phyloP scores from a whole-genome alignment of 2,797 vertebrate genomes.

The Coregonus ussuriensis region DNA sequence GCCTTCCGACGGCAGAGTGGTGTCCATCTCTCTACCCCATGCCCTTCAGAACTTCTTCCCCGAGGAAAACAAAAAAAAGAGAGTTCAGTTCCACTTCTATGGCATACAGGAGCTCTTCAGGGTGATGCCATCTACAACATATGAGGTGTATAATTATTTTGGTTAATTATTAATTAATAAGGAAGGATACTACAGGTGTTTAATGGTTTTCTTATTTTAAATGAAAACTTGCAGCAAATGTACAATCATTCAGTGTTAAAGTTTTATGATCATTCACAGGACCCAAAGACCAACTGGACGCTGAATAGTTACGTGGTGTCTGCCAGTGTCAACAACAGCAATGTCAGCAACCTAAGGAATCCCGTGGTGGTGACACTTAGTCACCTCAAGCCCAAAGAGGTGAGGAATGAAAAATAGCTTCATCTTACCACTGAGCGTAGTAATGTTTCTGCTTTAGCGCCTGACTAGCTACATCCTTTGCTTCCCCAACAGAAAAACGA shows the following conservation, averaged over 20 bases:
- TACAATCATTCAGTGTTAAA: background rate
- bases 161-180: background rate
- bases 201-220: background rate
- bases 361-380: constrained; percentile 79
- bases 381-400: constrained; percentile 67
- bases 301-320: constrained; percentile 85
- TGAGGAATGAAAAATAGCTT: constrained; percentile 31
- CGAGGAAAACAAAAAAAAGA: constrained; percentile 48
- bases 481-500: constrained; percentile 62
- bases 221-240: background rate
- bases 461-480: background rate
- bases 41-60: constrained; percentile 67
- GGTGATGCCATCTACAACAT: constrained; percentile 59
- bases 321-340: constrained; percentile 78
- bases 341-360: constrained; percentile 74
- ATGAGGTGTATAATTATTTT: background rate
- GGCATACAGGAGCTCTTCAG: constrained; percentile 78
- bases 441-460: background rate
- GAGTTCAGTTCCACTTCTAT: constrained; percentile 89
- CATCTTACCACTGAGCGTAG: background rate
- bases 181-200: background rate
- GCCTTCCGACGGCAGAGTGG: constrained; percentile 60
- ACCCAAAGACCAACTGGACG: constrained; percentile 37
- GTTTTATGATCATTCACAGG: constrained; percentile 63
- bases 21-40: constrained; percentile 80